Base-by-base conservation (phyloP, 2,888 invertebrate genomes). In the Strigamia crassipes region DNA sequence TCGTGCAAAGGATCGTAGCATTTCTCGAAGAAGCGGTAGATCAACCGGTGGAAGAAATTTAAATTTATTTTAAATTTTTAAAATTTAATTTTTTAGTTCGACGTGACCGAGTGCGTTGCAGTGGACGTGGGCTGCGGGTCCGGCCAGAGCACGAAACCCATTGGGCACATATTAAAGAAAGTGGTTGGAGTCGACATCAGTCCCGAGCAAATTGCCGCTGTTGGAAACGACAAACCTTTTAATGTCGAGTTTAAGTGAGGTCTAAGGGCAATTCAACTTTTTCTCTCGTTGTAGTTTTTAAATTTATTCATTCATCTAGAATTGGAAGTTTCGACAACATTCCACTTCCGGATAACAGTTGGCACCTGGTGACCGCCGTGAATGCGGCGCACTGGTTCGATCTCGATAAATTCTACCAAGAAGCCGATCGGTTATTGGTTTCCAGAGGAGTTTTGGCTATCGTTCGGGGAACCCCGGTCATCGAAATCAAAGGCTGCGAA, bases 101-200 rank as follows among this genome's bases (percentile, higher is more conserved):
- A 38, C 6, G 6, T 38, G 15, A 0, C 3, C 31, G 34, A 79
- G 9, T 79, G 31, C 41, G 34, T 38, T n/a, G 89, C 89, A 10
- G 85, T 89, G 3, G 90, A 90, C 85, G 87, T 90, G 15, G 90
- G 89, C 0, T 90, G 90, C 85, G 90, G 90, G 5, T 86, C 87
- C 18, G 90, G 90, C n/a, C 90, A 90, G 84, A 88, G 88, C 82
- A 89, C 89, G 0, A 83, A 85, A n/a, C 86, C 87, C 8, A 84
- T 90, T 42, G 86, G 88, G 0, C 86, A 87, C 0, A 86, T 88
- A 83, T 90, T 90, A 84, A 84, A 85, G 42, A 84, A 86, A 73
- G 89, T 90, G 13, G 85, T 88, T 31, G 90, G 90, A 8, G 84
- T 88, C 27, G 90, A 90, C 85, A 86, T 89, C 10, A 89, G 89